Percentiles rank a stretch among this genome's conserved stretches.
phyloP scores from a whole-genome alignment of 2,888 invertebrate genomes.

The Sesia apiformis region DNA sequence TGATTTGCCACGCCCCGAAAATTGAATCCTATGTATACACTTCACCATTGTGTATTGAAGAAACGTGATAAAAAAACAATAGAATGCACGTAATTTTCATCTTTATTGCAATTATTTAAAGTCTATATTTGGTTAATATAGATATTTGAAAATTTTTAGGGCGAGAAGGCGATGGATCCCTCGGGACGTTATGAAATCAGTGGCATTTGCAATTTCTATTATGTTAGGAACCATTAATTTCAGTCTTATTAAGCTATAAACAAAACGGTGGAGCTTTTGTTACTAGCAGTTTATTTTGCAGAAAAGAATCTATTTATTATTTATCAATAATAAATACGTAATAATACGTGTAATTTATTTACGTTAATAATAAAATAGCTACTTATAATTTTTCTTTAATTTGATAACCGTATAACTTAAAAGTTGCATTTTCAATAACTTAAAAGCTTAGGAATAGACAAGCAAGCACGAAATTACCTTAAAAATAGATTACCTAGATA shows the following conservation, averaged over 20 bases:
- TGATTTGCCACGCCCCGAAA: conserved; percentile 74
- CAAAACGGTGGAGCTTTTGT: conserved; percentile 46
- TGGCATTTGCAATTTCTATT: conserved; percentile 80
- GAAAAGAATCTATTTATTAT: no score
- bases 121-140: conserved; percentile 19
- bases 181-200: conserved; percentile 77
- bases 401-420: no score
- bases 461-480: no score
- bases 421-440: no score
- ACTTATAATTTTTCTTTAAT: no score
- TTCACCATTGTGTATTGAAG: conserved; percentile 39
- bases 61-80: conserved; percentile 30
- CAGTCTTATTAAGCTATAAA: conserved; percentile 69
- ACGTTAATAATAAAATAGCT: no score
- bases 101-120: conserved; percentile 20
- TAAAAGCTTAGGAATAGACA: no score
- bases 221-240: conserved; percentile 73
- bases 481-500: no score
- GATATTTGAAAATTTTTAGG: conserved; percentile 44
- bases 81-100: conserved; percentile 14
- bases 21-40: conserved; percentile 69
- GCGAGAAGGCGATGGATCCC: conserved; percentile 70
- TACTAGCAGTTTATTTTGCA: conserved; percentile 4
- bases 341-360: no score
- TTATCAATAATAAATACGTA: no score